phyloP scores from a whole-genome alignment of 2,888 invertebrate species.

The Dicyrtoma fusca region DNA sequence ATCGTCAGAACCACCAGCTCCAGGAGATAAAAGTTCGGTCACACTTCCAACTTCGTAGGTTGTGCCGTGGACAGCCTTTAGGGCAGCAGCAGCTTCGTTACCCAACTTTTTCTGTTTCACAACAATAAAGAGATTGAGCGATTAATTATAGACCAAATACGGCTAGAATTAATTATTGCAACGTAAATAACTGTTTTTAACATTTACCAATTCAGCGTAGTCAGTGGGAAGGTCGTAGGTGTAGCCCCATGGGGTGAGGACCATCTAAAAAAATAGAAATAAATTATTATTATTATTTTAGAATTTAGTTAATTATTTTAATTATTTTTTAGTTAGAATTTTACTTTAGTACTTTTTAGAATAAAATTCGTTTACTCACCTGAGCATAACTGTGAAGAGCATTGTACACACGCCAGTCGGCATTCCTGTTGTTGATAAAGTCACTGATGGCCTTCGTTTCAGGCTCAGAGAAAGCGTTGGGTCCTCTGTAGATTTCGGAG shows the following conservation, averaged over 20 bases:
- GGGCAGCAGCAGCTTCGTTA: slow-evolving; percentile 66
- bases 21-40: slow-evolving; percentile 49
- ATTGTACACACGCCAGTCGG: slow-evolving; percentile 46
- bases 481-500: slow-evolving; percentile 74
- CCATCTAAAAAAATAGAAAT: slow-evolving; percentile 59
- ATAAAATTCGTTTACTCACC: slow-evolving; percentile 1
- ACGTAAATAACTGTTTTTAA: neutral
- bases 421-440: slow-evolving; percentile 60
- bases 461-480: slow-evolving; percentile 75
- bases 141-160: too few species aligned
- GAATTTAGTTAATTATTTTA: neutral
- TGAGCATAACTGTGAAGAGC: slow-evolving; percentile 67
- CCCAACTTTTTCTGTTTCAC: slow-evolving; percentile 64
- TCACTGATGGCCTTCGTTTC: slow-evolving; percentile 72
- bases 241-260: slow-evolving; percentile 67
- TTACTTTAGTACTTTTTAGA: neutral
- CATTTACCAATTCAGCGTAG: slow-evolving; percentile 61
- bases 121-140: neutral
- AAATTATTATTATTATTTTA: too few species aligned
- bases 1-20: slow-evolving; percentile 45
- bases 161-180: too few species aligned
- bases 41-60: slow-evolving; percentile 65
- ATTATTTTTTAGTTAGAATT: neutral
- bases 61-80: slow-evolving; percentile 68
- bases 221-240: slow-evolving; percentile 60